These are phyloP conservation scores for Tor tambroides DNA, from an alignment of 2,113 vertebrate species.

Conservation along the genomic window DNA sequence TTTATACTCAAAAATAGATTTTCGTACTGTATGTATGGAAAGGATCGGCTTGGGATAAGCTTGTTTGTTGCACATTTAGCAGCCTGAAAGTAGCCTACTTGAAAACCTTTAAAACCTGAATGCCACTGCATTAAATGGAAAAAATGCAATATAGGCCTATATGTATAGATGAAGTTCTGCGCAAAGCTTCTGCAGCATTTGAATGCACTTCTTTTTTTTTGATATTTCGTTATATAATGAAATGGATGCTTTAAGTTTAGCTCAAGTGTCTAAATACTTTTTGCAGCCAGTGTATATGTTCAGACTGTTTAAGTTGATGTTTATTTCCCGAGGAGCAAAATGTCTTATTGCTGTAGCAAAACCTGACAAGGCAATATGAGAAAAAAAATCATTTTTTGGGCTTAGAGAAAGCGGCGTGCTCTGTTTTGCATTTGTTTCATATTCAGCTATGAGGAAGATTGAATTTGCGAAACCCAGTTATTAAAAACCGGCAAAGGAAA, in stretches of 20 bases:
- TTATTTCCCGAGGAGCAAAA: background rate
- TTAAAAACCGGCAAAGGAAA: conserved; percentile 5
- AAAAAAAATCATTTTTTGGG: background rate
- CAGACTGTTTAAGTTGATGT: background rate
- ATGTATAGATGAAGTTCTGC: too few relatives aligned
- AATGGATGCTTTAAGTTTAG: background rate
- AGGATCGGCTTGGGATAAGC: background rate
- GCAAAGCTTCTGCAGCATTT: too few relatives aligned
- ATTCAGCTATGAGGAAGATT: background rate
- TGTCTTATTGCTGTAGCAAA: background rate
- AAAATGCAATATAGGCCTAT: too few relatives aligned
- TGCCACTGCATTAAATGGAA: too few relatives aligned
- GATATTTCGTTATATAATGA: background rate
- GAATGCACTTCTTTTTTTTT: too few relatives aligned
- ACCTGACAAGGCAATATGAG: background rate
- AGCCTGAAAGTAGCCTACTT: background rate
- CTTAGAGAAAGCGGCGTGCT: background rate
- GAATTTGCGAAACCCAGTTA: conserved; percentile 36
- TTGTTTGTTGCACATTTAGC: background rate
- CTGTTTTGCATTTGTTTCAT: conserved; percentile 22
- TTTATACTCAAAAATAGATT: conserved; percentile 8
- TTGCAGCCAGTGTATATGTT: background rate
- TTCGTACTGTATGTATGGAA: background rate
- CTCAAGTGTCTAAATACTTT: background rate
- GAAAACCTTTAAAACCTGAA: background rate